Conservation (phyloP, 1,140 invertebrate genomes). For the Samia ricini region DNA sequence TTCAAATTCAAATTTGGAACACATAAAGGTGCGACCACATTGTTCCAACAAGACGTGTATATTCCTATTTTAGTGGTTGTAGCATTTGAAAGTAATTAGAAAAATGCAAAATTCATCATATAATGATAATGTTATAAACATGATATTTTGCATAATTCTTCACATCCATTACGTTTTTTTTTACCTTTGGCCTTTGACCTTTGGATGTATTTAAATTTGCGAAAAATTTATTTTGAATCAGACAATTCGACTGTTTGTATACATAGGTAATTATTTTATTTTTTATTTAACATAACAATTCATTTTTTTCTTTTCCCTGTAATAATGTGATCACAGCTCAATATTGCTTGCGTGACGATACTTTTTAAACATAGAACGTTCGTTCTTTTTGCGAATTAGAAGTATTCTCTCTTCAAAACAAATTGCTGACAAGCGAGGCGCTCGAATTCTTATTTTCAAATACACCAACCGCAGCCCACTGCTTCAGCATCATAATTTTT, state of each 20-base stretch:
- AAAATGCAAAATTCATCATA: too few relatives aligned
- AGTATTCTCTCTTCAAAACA: constrained; percentile 74
- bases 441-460: constrained; percentile 55
- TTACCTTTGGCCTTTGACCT: too few relatives aligned
- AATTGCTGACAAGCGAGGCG: constrained; percentile 74
- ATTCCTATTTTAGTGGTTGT: too few relatives aligned
- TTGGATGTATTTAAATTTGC: too few relatives aligned
- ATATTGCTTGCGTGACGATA: constrained; percentile 65
- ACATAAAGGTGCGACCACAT: constrained; percentile 37
- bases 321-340: constrained; percentile 25
- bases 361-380: constrained; percentile 71
- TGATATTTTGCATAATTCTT: too few relatives aligned
- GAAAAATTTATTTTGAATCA: too few relatives aligned
- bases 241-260: too few relatives aligned
- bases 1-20: constrained; percentile 66
- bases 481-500: constrained; percentile 15
- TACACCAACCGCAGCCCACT: constrained; percentile 46
- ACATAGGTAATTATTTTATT: too few relatives aligned
- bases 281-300: not conserved
- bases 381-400: constrained; percentile 75
- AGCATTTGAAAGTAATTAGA: too few relatives aligned
- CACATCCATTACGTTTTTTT: too few relatives aligned
- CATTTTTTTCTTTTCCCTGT: not conserved
- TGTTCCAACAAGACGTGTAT: not conserved
- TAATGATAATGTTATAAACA: too few relatives aligned